A percentile compares a stretch with the other conserved stretches of the same genome.
Evolutionary conservation across 2,797 vertebrate genomes (phyloP).

Genomic region (Enteromius paludinosus): DNA sequence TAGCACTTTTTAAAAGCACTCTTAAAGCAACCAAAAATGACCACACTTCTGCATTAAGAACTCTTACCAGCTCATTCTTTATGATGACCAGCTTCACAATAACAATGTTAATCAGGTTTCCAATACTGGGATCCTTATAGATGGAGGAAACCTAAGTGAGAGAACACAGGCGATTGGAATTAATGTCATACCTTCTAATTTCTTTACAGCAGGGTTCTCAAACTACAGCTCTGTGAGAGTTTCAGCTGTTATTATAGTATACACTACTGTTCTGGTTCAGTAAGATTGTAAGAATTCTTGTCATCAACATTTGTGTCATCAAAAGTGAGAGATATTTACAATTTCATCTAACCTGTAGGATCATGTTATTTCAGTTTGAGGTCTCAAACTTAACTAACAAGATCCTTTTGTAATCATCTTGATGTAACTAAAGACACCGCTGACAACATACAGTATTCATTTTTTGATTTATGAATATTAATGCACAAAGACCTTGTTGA

Average conservation of each 20-base stretch:
- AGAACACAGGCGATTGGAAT: constrained; percentile 55
- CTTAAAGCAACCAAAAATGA: constrained; percentile 7
- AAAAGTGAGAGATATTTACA: not conserved
- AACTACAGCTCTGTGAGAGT: not conserved
- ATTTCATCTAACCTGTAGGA: not conserved
- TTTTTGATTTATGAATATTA: not conserved
- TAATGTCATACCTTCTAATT: constrained; percentile 1
- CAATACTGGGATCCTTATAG: constrained; percentile 99
- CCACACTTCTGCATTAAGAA: not conserved
- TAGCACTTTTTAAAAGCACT: not conserved
- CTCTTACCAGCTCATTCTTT: constrained; percentile 92
- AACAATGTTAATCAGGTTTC: constrained; percentile 98
- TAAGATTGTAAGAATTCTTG: not conserved
- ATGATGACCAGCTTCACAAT: constrained; percentile 97
- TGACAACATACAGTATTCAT: not conserved
- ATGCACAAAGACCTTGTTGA: constrained; percentile 29
- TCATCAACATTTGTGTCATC: too few relatives aligned
- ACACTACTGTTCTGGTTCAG: not conserved
- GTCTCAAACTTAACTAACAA: too few relatives aligned
- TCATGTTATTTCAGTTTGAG: not conserved
- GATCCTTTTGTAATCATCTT: not conserved
- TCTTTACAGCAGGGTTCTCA: not conserved
- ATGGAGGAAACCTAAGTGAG: constrained; percentile 93
- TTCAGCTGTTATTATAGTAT: not conserved
- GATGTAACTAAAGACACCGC: not conserved